These are phyloP conservation scores for Drosophila basisetae DNA, from an alignment of 2,888 invertebrate genomes.

Conservation along the genomic window DNA sequence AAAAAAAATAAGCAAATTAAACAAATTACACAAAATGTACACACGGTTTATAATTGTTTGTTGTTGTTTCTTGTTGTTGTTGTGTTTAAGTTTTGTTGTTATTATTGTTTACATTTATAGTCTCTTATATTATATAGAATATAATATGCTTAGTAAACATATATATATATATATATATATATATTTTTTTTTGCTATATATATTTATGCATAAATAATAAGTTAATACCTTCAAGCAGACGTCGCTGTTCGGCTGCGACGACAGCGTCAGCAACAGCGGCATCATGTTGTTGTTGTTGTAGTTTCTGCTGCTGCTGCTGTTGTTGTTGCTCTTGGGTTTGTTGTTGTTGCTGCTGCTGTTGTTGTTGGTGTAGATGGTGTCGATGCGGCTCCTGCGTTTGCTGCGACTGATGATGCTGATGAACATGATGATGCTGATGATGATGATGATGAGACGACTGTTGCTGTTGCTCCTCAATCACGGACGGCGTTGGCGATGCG, in stretches of 20 bases:
- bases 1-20: conserved; percentile 48
- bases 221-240: conserved; percentile 85
- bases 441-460: conserved; percentile 49
- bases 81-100: conserved; percentile 37
- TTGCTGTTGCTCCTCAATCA: conserved; percentile 69
- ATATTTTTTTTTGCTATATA: conserved; percentile 47
- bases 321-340: conserved; percentile 66
- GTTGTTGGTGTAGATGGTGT: conserved; percentile 58
- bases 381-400: conserved; percentile 61
- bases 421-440: conserved; percentile 63
- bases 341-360: conserved; percentile 65
- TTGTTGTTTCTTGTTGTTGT: conserved; percentile 38
- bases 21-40: conserved; percentile 58
- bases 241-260: conserved; percentile 84
- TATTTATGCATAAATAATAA: conserved; percentile 66
- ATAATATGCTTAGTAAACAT: conserved; percentile 39
- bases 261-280: conserved; percentile 79
- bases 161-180: conserved; percentile 52
- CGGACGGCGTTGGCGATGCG: conserved; percentile 82
- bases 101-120: conserved; percentile 46
- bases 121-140: conserved; percentile 42
- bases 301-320: conserved; percentile 56
- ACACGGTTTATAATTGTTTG: conserved; percentile 44
- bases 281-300: conserved; percentile 67
- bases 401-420: conserved; percentile 60